Evolutionary conservation across 2,888 invertebrate species (phyloP).

Genomic region (Amphipoea lucens): DNA sequence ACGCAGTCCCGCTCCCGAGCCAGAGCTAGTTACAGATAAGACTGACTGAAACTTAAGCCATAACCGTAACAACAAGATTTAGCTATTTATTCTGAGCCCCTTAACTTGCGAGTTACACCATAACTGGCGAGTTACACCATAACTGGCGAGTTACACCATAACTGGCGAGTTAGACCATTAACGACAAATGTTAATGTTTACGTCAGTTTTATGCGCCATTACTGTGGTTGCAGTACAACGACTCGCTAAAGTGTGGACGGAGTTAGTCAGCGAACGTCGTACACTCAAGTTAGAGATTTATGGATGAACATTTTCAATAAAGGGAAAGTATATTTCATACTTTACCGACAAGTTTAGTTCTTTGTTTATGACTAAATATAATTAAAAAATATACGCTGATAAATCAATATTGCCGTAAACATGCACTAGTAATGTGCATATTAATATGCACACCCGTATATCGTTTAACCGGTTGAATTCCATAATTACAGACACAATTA

Average conservation of each 20-base stretch:
- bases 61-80: not conserved
- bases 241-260: not conserved
- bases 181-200: conserved; percentile 22
- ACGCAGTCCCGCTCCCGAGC: not conserved
- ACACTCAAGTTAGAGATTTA: not conserved
- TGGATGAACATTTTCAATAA: not conserved
- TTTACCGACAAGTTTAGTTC: not conserved
- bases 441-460: not conserved
- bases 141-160: too few species aligned
- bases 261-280: not conserved
- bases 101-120: not conserved
- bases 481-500: too few species aligned
- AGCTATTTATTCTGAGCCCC: not conserved
- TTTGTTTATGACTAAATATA: not conserved
- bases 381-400: too few species aligned
- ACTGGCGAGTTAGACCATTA: too few species aligned
- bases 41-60: not conserved
- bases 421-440: not conserved
- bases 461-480: too few species aligned
- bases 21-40: not conserved
- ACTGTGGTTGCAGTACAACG: not conserved
- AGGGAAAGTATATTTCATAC: not conserved
- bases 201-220: conserved; percentile 1
- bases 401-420: too few species aligned
- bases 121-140: conserved; percentile 3